phyloP scores from a whole-genome alignment of 2,888 invertebrate species.

The Stenotaenia linearis region DNA sequence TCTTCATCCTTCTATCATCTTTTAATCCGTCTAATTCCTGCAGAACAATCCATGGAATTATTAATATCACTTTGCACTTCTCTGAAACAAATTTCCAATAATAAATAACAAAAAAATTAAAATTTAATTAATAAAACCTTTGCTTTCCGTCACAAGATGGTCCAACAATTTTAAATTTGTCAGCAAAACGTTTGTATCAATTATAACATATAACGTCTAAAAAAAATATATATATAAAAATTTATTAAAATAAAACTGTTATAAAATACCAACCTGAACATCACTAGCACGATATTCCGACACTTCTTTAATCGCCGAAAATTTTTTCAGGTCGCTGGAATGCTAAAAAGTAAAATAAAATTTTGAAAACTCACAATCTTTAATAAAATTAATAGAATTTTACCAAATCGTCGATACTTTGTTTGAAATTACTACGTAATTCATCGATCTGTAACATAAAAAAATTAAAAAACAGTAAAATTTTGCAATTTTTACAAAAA shows the following conservation, averaged over 20 bases:
- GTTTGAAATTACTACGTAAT: neutral
- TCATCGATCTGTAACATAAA: neutral
- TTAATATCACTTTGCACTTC: conserved; percentile 32
- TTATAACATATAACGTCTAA: conserved; percentile 40
- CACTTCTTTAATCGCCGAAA: neutral
- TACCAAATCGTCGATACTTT: neutral
- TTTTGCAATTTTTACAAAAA: neutral
- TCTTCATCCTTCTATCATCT: conserved; percentile 31
- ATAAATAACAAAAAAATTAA: conserved; percentile 34
- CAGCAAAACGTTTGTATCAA: conserved; percentile 50
- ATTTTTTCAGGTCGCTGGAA: neutral
- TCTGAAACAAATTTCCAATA: conserved; percentile 37
- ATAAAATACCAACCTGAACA: neutral
- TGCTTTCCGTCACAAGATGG: conserved; percentile 42
- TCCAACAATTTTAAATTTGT: conserved; percentile 44
- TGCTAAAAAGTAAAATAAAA: neutral
- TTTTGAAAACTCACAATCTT: neutral
- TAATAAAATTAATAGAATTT: neutral
- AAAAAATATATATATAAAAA: neutral
- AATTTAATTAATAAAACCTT: conserved; percentile 38
- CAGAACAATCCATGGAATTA: conserved; percentile 39
- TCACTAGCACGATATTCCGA: neutral
- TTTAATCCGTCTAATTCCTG: conserved; percentile 48
- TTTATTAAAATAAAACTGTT: neutral
- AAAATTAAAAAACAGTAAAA: neutral